Percentiles rank a stretch among this genome's conserved stretches.
phyloP scores from a whole-genome alignment of 2,888 invertebrate genomes.

The Salpingus planirostris region DNA sequence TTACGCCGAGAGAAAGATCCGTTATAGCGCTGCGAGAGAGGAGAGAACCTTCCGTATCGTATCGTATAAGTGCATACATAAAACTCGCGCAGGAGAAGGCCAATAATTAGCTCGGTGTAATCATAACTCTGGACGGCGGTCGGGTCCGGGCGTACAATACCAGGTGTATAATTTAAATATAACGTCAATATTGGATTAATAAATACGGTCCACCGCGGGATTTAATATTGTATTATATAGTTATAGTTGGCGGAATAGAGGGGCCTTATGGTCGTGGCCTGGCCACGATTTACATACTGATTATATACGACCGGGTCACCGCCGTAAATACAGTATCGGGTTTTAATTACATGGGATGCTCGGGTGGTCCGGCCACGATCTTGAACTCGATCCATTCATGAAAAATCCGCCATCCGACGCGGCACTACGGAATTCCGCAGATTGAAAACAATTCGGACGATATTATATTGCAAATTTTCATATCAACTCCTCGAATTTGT shows the following conservation, averaged over 20 bases:
- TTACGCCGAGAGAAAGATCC: no score
- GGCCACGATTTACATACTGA: conserved; percentile 42
- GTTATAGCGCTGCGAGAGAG: background rate
- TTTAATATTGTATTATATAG: no score
- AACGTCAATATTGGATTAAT: conserved; percentile 39
- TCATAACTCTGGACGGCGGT: conserved; percentile 33
- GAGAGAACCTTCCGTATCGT: conserved; percentile 18
- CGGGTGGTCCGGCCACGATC: conserved; percentile 38
- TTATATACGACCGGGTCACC: conserved; percentile 30
- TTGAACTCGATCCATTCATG: conserved; percentile 25
- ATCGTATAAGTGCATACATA: no score
- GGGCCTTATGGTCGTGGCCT: no score
- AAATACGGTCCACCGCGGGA: conserved; percentile 37
- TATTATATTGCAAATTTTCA: no score
- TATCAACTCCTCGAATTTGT: no score
- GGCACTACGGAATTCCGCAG: conserved; percentile 7
- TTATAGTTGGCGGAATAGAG: no score
- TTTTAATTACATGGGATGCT: conserved; percentile 39
- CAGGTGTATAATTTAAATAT: conserved; percentile 37
- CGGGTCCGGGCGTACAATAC: conserved; percentile 34
- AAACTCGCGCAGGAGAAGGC: conserved; percentile 9
- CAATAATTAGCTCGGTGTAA: conserved; percentile 34
- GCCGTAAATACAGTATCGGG: conserved; percentile 32
- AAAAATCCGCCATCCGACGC: conserved; percentile 12
- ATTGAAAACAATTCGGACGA: no score